phyloP scores from a whole-genome alignment of 2,888 invertebrate genomes.

The Apocheima hispidaria region DNA sequence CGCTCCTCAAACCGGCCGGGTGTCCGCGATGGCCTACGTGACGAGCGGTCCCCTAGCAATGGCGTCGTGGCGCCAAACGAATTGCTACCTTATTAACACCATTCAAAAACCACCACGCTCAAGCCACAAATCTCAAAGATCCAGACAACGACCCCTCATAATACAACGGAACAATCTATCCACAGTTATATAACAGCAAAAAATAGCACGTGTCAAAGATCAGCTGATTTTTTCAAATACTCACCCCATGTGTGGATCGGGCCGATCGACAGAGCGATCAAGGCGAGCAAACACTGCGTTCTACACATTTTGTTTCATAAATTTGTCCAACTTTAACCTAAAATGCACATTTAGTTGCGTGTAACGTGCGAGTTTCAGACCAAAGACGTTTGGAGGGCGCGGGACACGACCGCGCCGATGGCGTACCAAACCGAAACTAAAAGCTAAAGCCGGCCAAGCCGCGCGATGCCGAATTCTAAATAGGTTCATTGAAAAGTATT shows the following conservation, averaged over 20 bases:
- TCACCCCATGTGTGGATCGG: conserved; percentile 75
- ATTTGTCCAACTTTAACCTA: conserved; percentile 58
- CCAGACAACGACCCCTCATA: conserved; percentile 33
- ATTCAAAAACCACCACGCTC: conserved; percentile 44
- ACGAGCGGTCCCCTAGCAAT: conserved; percentile 78
- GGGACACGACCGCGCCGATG: conserved; percentile 65
- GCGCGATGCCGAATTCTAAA: conserved; percentile 65
- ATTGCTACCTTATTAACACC: conserved; percentile 78
- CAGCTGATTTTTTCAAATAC: conserved; percentile 77
- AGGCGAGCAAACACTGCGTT: conserved; percentile 67
- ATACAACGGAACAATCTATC: conserved; percentile 30
- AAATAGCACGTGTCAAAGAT: conserved; percentile 75
- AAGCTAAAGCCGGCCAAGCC: conserved; percentile 49
- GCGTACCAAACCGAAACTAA: conserved; percentile 70
- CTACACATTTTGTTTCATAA: conserved; percentile 81
- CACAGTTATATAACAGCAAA: conserved; percentile 73
- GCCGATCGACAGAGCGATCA: conserved; percentile 63
- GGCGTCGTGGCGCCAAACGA: conserved; percentile 83
- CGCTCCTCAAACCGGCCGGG: conserved; percentile 61
- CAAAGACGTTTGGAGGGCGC: conserved; percentile 67
- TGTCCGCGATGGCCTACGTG: conserved; percentile 82
- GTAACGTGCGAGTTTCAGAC: conserved; percentile 72
- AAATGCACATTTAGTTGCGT: conserved; percentile 70
- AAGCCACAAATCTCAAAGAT: conserved; percentile 27
- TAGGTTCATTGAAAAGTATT: conserved; percentile 70